Base-by-base conservation (phyloP, 2,797 vertebrate species). In the Gouania willdenowi region DNA sequence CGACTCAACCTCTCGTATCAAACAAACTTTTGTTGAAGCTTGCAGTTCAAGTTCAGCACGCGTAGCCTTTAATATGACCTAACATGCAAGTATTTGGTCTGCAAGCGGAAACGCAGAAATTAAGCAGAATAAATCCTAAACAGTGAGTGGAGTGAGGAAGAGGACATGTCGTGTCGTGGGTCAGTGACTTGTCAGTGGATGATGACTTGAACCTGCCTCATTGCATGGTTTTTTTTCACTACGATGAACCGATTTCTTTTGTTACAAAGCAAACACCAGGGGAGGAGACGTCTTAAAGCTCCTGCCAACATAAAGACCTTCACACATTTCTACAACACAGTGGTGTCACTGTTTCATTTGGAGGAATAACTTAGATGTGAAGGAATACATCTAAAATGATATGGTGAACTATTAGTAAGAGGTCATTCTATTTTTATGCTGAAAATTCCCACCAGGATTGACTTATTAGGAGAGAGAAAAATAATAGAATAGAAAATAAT, bases 161-260 rank as follows among this genome's bases (percentile, higher is more conserved):
- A 56, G 27, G 2, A 44, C 25, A 23, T 16, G 10, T 46, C n/a
- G n/a, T 40, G 31, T 11, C 16, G 32, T 23, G 10, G 41, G 53
- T 61, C 36, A 46, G 6, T 34, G 30, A 25, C 37, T 41, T 43
- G 36, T 70, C 32, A 35, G 26, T 16, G 6, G 8, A 22, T 47
- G 46, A 58, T 58, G 57, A 55, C 17, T 55, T 33, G 14, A 50
- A 64, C 21, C 29, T 62, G 38, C 27, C 26, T 15, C 19, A 43
- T 51, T 51, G 11, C 19, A 15, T 43, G 23, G 18, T 48, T 6
- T 28, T 56, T 18, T 37, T 46, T 25, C 33, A 30, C 8, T 34
- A 8, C 27, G 22, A 41, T 24, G 42, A 49, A 65, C 46, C 21
- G 13, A 33, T 63, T 53, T 55, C 35, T 35, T 58, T 34, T 31